Conservation (phyloP, 2,797 vertebrate species). For the Mionectes olivaceus region DNA sequence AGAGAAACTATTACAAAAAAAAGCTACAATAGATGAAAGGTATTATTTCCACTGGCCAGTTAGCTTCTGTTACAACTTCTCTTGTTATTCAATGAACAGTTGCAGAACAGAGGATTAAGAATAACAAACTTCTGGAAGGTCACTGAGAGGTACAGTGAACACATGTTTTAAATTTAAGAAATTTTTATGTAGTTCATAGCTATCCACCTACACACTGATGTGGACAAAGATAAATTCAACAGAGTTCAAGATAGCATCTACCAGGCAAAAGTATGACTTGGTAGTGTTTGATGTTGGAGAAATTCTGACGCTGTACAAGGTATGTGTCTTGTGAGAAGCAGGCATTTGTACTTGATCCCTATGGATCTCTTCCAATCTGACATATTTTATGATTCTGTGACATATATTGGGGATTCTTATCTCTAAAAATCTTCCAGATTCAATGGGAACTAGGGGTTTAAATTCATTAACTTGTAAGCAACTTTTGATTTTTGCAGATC, state of each 20-base stretch:
- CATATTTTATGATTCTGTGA: background rate
- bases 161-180: background rate
- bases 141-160: background rate
- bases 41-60: background rate
- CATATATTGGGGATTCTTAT: background rate
- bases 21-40: background rate
- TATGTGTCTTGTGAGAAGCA: background rate
- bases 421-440: background rate
- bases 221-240: background rate
- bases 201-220: background rate
- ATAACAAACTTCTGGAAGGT: background rate
- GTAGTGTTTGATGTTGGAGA: background rate
- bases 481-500: background rate
- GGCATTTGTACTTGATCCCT: background rate
- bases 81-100: background rate
- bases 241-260: background rate
- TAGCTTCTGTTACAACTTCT: background rate
- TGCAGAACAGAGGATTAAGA: background rate
- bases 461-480: background rate
- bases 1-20: background rate
- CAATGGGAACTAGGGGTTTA: background rate
- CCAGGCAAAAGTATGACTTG: background rate
- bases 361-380: background rate
- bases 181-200: background rate
- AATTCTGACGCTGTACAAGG: background rate